Evolutionary conservation across 2,113 vertebrate species (phyloP), one percentile per base, ranked within the genome.

Genomic region (Zosterops borbonicus): DNA sequence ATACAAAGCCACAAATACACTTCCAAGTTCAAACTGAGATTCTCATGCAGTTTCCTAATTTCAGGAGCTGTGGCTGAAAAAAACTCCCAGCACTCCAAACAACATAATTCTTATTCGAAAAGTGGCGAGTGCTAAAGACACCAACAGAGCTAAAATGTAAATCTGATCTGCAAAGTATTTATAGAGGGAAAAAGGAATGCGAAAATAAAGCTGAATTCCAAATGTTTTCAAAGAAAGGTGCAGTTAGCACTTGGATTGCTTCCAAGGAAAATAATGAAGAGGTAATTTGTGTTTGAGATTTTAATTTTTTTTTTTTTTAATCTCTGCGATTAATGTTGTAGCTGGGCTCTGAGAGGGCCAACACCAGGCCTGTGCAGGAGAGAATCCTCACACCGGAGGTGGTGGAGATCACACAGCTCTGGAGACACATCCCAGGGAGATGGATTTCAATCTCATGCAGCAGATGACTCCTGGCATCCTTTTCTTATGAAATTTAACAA

Each of bases 21-120:
- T 70, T 55, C 55, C 31, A 76, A 95, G 56, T 64, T 71, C 78
- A 95, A 96, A 85, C 85, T 81, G 91, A 83, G 93, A 86, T 95
- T 93, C 79, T 95, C 87, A 85, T 2, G 11, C 64, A n/a, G 31
- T 53, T 76, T 27, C 2, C 6, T 31, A 67, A 80, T 87, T 87
- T 42, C 84, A 90, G 83, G 77, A 91, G 74, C 83, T 63, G 87
- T 42, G 71, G 29, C 50, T 93, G 75, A 47, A 81, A 77, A 12
- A n/a, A 18, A 9, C 42, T 35, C 33, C 46, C 19, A 52, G 7
- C 20, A 21, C 68, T 74, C 22, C 31, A 83, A 92, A 71, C 69
- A 64, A 28, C 28, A 10, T 12, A 73, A 85, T 82, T 77, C 78
- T 65, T 80, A 85, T 59, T 89, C 76, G 46, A 76, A 91, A 90